Conservation (phyloP, 1,140 invertebrate genomes). For the Drosophila jambulina region DNA sequence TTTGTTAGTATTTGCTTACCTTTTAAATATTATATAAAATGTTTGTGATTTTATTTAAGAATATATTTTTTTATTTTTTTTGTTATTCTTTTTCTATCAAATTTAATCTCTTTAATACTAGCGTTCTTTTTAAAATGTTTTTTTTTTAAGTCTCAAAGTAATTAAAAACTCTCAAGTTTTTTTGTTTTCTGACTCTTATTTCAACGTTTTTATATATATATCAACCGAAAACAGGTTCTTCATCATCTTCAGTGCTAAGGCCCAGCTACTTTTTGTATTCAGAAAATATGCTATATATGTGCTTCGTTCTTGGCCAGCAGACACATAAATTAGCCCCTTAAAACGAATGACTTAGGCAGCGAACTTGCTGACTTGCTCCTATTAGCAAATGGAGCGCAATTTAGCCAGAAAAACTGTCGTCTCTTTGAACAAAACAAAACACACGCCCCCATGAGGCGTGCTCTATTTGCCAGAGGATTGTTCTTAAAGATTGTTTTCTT, state of each 20-base stretch:
- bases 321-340: conserved; percentile 12
- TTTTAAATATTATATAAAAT: too few species aligned
- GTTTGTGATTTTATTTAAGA: too few species aligned
- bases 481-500: conserved; percentile 36
- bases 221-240: background rate
- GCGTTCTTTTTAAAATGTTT: background rate
- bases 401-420: conserved; percentile 21
- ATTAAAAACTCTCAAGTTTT: background rate
- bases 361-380: conserved; percentile 47
- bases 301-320: conserved; percentile 31
- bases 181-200: background rate
- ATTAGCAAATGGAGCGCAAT: conserved; percentile 57
- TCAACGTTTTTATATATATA: background rate
- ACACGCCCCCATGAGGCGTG: conserved; percentile 3
- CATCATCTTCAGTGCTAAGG: too few species aligned
- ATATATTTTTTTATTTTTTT: too few species aligned
- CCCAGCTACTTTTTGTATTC: background rate
- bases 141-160: background rate
- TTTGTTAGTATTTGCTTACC: too few species aligned
- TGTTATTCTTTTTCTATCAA: too few species aligned
- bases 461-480: conserved; percentile 28
- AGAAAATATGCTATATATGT: conserved; percentile 16
- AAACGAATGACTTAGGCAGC: conserved; percentile 57
- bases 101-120: too few species aligned
- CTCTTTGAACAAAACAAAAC: background rate